Evolutionary conservation across 1,140 invertebrate species (phyloP), one percentile per base, ranked within the genome.

Genomic region (Calliphora vicina): DNA sequence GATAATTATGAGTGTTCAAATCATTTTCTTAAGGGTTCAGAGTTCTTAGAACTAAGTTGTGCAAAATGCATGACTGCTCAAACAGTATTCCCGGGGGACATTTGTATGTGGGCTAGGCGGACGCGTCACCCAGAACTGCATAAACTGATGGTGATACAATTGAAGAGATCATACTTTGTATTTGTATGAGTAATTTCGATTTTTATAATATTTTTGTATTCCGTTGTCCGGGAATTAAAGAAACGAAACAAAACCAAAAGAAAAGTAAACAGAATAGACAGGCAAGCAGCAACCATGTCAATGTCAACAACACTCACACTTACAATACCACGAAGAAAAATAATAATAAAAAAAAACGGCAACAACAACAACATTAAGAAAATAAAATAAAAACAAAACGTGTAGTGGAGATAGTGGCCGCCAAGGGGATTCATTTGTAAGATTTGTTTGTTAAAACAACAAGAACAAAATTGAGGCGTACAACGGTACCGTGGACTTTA

Each of bases 261-360:
- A 67, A 72, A 61, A 80, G 42, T 72, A 83, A 83, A 83, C 29
- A 83, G 61, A 83, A 78, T 42, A 83, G 82, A 80, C 50, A 83
- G 50, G 20, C 35, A 78, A 80, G 50, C 29, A 80, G 76, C 74
- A 72, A 80, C 82, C 82, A 80, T 83, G 82, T 83, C 82, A 83
- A 83, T 83, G 82, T 83, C 82, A 83, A 71, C 76, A 42, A 20
- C 82, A 80, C 74, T 80, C 82, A 67, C 82, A 78, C 82, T 83
- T 45, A n/a, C 81, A 43, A 25, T 67, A 23, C 61, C 61, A 67
- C 61, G 10, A 10, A 67, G 23, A 61, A 67, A 23, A n/a, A n/a
- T n/a, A n/a, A n/a, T n/a, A n/a, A n/a, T n/a, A n/a, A n/a, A n/a
- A n/a, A n/a, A n/a, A n/a, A n/a, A n/a, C n/a, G n/a, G n/a, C 4